A percentile compares a stretch with the other conserved stretches of the same genome.
phyloP scores from a whole-genome alignment of 2,113 vertebrate genomes.

The Cyanoramphus novaezelandiae region DNA sequence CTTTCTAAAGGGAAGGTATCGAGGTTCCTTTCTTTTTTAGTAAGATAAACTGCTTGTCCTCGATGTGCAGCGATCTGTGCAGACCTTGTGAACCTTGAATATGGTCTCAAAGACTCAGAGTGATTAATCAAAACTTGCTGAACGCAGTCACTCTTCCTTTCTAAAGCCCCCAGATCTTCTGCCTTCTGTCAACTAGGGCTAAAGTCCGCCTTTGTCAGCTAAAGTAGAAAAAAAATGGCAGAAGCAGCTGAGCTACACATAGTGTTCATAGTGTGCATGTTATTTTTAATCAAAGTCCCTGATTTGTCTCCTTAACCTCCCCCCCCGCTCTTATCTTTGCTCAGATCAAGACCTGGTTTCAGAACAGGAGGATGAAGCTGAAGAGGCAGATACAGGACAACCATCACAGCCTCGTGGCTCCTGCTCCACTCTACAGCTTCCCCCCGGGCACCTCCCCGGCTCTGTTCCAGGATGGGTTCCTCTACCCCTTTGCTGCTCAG shows the following conservation, averaged over 20 bases:
- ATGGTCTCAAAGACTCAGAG: not conserved
- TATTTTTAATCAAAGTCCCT: not conserved
- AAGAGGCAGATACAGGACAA: slow-evolving; percentile 83
- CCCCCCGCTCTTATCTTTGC: not conserved
- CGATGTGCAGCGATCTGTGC: accelerated
- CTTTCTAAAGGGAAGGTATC: not conserved
- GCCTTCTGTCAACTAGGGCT: accelerated
- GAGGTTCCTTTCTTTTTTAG: not conserved
- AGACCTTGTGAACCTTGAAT: not conserved
- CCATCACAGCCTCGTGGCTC: not conserved
- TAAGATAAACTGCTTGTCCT: not conserved
- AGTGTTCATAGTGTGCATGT: not conserved
- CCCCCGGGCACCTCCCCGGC: not conserved
- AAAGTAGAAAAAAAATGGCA: not conserved
- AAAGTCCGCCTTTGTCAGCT: not conserved
- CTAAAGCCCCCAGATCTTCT: not conserved
- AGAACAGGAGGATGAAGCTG: slow-evolving; percentile 89
- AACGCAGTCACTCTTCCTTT: accelerated
- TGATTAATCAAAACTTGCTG: not conserved
- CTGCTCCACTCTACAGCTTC: not conserved
- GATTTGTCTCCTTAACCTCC: not conserved
- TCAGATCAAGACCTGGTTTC: slow-evolving; percentile 89
- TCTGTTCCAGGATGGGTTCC: not conserved
- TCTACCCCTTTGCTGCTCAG: not conserved
- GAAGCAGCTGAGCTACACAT: not conserved